Evolutionary conservation across 2,888 invertebrate species (phyloP).

Genomic region (Leucophenga maculata): DNA sequence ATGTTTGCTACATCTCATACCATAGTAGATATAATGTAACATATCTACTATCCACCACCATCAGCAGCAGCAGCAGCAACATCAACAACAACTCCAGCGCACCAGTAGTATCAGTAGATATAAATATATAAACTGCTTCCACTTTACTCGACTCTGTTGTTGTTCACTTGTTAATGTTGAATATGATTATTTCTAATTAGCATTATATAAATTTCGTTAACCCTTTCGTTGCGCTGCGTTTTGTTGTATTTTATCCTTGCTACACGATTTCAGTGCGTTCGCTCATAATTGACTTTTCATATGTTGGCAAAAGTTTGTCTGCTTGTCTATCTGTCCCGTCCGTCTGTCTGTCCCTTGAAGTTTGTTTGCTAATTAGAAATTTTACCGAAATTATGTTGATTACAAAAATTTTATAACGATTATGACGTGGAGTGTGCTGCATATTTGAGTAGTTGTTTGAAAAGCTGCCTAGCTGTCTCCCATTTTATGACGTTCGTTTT

Average conservation of each 20-base stretch:
- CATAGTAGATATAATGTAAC: no score
- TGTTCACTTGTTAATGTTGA: slow-evolving; percentile 52
- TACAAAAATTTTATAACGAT: slow-evolving; percentile 1
- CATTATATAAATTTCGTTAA: slow-evolving; percentile 63
- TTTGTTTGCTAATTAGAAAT: slow-evolving; percentile 17
- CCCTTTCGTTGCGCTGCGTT: slow-evolving; percentile 48
- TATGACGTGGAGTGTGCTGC: not conserved
- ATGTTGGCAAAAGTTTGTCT: slow-evolving; percentile 53
- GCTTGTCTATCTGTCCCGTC: not conserved
- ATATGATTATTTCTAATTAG: slow-evolving; percentile 65
- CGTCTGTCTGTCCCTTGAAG: not conserved
- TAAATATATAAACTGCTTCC: no score
- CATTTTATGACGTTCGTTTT: no score
- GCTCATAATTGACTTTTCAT: slow-evolving; percentile 60
- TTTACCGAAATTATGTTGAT: slow-evolving; percentile 18
- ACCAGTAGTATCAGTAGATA: slow-evolving; percentile 14
- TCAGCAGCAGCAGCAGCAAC: slow-evolving; percentile 31
- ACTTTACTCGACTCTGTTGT: not conserved
- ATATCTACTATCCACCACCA: slow-evolving; percentile 18
- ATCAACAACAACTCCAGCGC: not conserved
- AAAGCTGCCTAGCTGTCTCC: no score
- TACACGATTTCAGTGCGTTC: slow-evolving; percentile 17
- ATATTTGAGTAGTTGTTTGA: no score
- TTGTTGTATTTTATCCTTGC: slow-evolving; percentile 24
- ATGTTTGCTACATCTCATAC: no score